Percentiles rank a stretch among this genome's conserved stretches.
phyloP scores from a whole-genome alignment of 2,113 vertebrate species.

The Neofelis nebulosa region DNA sequence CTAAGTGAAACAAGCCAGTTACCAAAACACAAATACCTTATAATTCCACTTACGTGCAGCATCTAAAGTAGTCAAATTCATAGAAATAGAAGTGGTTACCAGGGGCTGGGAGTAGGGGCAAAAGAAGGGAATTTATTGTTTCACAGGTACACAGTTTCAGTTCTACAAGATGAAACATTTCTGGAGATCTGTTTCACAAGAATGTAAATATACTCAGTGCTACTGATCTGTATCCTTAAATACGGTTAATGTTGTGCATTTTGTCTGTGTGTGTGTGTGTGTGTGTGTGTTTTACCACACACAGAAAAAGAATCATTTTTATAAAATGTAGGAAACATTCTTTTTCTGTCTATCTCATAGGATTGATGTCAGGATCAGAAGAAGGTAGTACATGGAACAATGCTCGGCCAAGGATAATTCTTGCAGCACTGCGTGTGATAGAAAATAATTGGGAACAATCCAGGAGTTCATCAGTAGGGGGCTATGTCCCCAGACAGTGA shows the following conservation, averaged over 20 bases:
- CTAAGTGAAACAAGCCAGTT: neutral
- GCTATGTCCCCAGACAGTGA: neutral
- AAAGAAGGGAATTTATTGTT: neutral
- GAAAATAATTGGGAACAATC: neutral
- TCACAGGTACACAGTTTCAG: neutral
- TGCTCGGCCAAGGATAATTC: neutral
- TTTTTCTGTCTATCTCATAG: neutral
- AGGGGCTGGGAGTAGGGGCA: too few species aligned
- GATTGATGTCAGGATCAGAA: neutral
- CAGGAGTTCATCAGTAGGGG: neutral
- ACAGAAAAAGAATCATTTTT: neutral
- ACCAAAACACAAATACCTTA: neutral
- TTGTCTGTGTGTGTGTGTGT: neutral
- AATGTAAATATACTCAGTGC: neutral
- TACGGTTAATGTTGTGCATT: neutral
- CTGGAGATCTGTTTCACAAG: neutral
- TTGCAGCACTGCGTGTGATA: neutral
- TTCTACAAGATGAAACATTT: neutral
- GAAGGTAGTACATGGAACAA: neutral
- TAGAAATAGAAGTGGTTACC: neutral
- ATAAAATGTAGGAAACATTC: neutral
- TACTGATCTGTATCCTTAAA: neutral
- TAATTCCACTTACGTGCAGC: neutral
- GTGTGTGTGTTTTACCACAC: neutral
- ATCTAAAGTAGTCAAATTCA: neutral